Evolutionary conservation across 2,797 vertebrate species (phyloP).

Genomic region (Ataeniobius toweri): DNA sequence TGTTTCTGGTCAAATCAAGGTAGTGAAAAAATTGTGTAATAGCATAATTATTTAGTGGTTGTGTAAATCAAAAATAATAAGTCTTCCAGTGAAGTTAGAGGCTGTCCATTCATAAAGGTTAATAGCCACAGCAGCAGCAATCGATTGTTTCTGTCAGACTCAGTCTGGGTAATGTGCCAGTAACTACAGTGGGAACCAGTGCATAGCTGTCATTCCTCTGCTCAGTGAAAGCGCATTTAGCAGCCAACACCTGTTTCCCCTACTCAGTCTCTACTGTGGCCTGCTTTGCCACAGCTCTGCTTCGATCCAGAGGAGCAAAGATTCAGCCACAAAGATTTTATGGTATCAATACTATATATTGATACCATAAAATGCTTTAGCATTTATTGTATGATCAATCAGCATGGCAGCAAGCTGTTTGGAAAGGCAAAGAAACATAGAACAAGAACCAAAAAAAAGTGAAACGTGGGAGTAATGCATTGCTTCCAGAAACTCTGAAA

Average conservation of each 20-base stretch:
- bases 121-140: slow-evolving; percentile 42
- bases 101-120: slow-evolving; percentile 69
- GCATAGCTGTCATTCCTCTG: slow-evolving; percentile 88
- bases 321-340: slow-evolving; percentile 19
- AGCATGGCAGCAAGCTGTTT: not conserved
- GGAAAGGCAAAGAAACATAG: not conserved
- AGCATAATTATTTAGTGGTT: not conserved
- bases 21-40: not conserved
- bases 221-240: slow-evolving; percentile 86
- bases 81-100: slow-evolving; percentile 31
- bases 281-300: slow-evolving; percentile 64
- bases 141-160: slow-evolving; percentile 60
- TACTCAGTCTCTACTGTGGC: slow-evolving; percentile 79
- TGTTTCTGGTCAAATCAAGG: not conserved
- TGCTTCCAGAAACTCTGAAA: not conserved
- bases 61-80: not conserved
- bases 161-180: slow-evolving; percentile 75
- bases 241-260: slow-evolving; percentile 89
- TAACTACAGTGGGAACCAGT: slow-evolving; percentile 75
- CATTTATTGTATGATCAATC: not conserved
- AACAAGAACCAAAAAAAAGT: not conserved
- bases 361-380: no score
- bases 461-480: not conserved
- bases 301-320: slow-evolving; percentile 35
- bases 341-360: not conserved